Evolutionary conservation across 2,797 vertebrate genomes (phyloP), one percentile per base, ranked within the genome.

Genomic region (Pangasius djambal): DNA sequence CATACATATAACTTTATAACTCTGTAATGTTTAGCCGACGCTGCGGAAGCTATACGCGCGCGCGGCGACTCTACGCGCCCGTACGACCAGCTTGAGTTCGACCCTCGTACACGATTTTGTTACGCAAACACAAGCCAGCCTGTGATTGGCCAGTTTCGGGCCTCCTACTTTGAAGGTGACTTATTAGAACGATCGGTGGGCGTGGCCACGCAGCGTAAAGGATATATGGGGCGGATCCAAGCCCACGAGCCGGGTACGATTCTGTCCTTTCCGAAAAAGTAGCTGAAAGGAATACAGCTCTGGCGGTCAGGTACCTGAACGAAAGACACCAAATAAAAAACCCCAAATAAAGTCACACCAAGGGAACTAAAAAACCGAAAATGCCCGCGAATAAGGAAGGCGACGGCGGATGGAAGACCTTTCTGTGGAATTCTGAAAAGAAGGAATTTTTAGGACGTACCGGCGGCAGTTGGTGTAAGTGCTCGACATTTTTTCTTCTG

Each of bases 371-470:
- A 59, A 85, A 34, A 20, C 18, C 16, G 77, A 94, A 92, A 31
- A 99, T 99, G 98, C 96, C 98, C 88, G 97, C 96, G 15, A 98
- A 97, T 92, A 99, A 98, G 95, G 97, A 98, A 40, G 95, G 90
- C 8, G 97, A 97, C 86, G 98, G 97, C 85, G 97, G 98, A 86
- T 99, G 98, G 98, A 97, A 95, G 96, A 96, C 92, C 82, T 99
- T 99, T 94, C 31, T 99, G 92, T 99, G 98, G 98, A 98, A 99
- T 95, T 97, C 98, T 2, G 98, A 99, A 91, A 99, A 97, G 94
- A 97, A 94, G 94, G 98, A 99, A 94, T 97, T 99, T 93, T 90
- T 99, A 52, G 98, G 98, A 92, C 96, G 98, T 74, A 99, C 98
- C 1, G 98, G 98, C 8, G 70, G 94, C 95, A 99, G 98, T 70